These are phyloP conservation scores for Syrrhaptes paradoxus DNA, from an alignment of 2,113 vertebrate genomes.

Conservation along the genomic window DNA sequence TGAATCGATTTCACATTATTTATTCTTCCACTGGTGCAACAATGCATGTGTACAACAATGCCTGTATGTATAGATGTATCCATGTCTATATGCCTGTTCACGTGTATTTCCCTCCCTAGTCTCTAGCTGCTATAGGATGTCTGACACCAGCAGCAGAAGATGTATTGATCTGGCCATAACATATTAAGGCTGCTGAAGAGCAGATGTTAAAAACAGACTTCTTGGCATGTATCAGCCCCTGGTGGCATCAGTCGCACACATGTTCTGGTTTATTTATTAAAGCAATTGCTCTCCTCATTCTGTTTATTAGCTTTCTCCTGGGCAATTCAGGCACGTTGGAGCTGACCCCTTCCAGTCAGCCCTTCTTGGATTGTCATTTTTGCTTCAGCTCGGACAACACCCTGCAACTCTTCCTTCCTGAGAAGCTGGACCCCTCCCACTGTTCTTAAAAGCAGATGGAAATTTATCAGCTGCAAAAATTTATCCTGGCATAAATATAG, in stretches of 20 bases:
- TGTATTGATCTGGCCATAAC: slow-evolving; percentile 65
- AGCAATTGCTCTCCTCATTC: slow-evolving; percentile 51
- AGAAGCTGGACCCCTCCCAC: neutral
- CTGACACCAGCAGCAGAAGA: slow-evolving; percentile 52
- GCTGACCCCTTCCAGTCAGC: slow-evolving; percentile 29
- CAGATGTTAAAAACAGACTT: slow-evolving; percentile 67
- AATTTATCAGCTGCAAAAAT: slow-evolving; percentile 7
- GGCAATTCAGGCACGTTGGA: neutral
- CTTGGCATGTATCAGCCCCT: slow-evolving; percentile 43
- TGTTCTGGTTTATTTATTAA: slow-evolving; percentile 60
- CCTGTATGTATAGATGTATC: neutral
- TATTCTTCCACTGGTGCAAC: slow-evolving; percentile 16
- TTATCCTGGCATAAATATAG: neutral
- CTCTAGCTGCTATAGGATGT: slow-evolving; percentile 1
- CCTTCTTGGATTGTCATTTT: neutral
- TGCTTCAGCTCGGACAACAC: neutral
- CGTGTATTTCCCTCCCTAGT: neutral
- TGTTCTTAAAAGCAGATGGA: slow-evolving; percentile 10
- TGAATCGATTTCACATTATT: slow-evolving; percentile 54
- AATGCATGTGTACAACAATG: neutral
- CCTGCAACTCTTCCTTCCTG: neutral
- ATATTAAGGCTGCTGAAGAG: slow-evolving; percentile 67
- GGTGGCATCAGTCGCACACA: slow-evolving; percentile 8
- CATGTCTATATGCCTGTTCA: neutral
- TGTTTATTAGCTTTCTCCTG: slow-evolving; percentile 57